Evolutionary conservation across 2,888 invertebrate species (phyloP).

Genomic region (Latrodectus hesperus): DNA sequence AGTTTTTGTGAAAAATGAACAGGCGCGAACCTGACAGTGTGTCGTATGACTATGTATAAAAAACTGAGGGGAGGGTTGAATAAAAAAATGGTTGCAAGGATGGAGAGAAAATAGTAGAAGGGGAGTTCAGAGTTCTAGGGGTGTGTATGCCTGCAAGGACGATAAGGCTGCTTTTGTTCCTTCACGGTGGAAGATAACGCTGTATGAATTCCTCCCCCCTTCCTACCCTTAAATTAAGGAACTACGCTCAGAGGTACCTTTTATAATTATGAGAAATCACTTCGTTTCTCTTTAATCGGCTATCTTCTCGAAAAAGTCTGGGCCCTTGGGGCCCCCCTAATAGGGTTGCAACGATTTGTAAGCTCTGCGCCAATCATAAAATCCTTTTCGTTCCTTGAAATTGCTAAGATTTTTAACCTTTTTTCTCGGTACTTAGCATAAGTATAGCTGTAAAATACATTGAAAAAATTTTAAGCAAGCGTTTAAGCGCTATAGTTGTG

Average conservation of each 20-base stretch:
- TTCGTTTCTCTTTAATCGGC: conserved; percentile 68
- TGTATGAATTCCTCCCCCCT: conserved; percentile 20
- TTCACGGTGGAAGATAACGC: conserved; percentile 63
- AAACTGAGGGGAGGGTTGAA: conserved; percentile 20
- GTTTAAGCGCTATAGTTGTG: no score
- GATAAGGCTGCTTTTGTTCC: conserved; percentile 69
- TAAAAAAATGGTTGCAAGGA: conserved; percentile 57
- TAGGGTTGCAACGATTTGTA: conserved; percentile 64
- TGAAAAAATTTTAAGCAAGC: no score
- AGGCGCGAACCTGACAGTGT: conserved; percentile 65
- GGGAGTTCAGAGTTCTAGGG: conserved; percentile 44
- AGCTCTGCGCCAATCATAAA: conserved; percentile 57
- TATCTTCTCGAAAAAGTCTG: conserved; percentile 67
- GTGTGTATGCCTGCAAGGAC: conserved; percentile 66
- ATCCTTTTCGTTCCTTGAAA: conserved; percentile 6
- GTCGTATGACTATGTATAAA: conserved; percentile 60
- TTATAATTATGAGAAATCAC: conserved; percentile 70
- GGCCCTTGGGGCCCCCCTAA: conserved; percentile 63
- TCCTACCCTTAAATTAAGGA: conserved; percentile 65
- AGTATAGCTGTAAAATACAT: no score
- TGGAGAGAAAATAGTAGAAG: conserved; percentile 60
- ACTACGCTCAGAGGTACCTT: conserved; percentile 68
- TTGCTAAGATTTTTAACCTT: no score
- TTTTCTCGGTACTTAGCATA: no score
- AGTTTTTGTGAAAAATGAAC: conserved; percentile 70